Base-by-base conservation (phyloP, 2,888 invertebrate genomes). In the Elaeidobius kamerunicus region DNA sequence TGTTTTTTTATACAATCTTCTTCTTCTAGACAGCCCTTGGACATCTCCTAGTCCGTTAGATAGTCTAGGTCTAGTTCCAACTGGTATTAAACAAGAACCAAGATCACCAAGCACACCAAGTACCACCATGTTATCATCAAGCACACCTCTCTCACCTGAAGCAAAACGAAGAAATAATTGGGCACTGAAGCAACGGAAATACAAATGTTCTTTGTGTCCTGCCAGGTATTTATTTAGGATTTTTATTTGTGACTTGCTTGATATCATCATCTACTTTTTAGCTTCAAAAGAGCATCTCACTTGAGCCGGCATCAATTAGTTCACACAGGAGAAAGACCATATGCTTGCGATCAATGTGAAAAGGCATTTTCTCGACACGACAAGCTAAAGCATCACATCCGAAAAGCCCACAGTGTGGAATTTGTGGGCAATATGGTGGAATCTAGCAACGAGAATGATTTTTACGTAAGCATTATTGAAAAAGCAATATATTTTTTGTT, bases 281-380 rank as follows among this genome's bases (percentile, higher is more conserved):
- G 81, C 67, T 86, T 86, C 71, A 82, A 83, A 58, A 76, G 85
- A 36, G 81, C 85, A 9, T 85, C 85, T 0, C 85, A 86, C 70
- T 73, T 85, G 60, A 79, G 80, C 35, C 77, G 85, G 1, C 86
- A 86, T 69, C 78, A 82, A 60, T 76, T 85, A 55, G 84, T 84
- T 19, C 86, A 86, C 72, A 85, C 85, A 0, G 85, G 85, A 52
- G 84, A 85, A 72, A 73, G 84, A 7, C 85, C 85, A 2, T 85
- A 81, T 71, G 79, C 79, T 45, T 86, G 85, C 70, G 79, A 78
- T 61, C 78, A 81, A 58, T 86, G 85, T 71, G 84, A 83, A 0
- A 81, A 85, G 48, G 81, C 82, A 60, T 86, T 86, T 73, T 84
- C 85, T 16, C 75, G 85, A 52, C 84, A 84, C 61, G 86, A 86